phyloP scores from a whole-genome alignment of 2,113 vertebrate species.

The Carollia perspicillata region DNA sequence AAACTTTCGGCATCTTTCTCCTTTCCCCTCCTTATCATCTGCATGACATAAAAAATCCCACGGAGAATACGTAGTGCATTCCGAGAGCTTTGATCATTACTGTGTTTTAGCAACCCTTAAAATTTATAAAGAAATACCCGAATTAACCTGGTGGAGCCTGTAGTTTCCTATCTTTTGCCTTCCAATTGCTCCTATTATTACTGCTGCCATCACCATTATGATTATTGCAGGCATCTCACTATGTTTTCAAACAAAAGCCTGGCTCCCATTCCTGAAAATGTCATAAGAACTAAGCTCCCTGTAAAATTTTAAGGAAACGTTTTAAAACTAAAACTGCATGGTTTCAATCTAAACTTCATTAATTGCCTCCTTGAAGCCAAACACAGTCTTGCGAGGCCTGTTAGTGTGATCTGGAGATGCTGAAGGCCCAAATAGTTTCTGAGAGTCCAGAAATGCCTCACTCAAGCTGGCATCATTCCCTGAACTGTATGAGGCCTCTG shows the following conservation, averaged over 20 bases:
- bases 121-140: not conserved
- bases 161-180: not conserved
- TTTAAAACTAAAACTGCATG: slow-evolving; percentile 45
- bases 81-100: not conserved
- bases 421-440: slow-evolving; percentile 67
- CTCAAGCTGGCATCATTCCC: slow-evolving; percentile 56
- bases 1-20: slow-evolving; percentile 48
- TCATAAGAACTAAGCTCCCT: slow-evolving; percentile 53
- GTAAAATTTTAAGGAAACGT: slow-evolving; percentile 56
- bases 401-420: slow-evolving; percentile 66
- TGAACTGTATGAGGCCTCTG: slow-evolving; percentile 49
- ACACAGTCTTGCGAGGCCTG: slow-evolving; percentile 62
- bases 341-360: slow-evolving; percentile 72
- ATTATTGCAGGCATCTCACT: not conserved
- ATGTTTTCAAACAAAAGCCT: slow-evolving; percentile 60
- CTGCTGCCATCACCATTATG: not conserved
- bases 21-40: slow-evolving; percentile 3
- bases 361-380: slow-evolving; percentile 66
- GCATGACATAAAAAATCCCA: not conserved
- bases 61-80: slow-evolving; percentile 28
- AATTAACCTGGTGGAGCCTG: not conserved
- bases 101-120: slow-evolving; percentile 22
- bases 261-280: slow-evolving; percentile 51
- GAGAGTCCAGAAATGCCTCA: slow-evolving; percentile 66
- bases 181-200: not conserved